Percentiles rank a stretch among this genome's conserved stretches.
phyloP scores from a whole-genome alignment of 1,140 invertebrate genomes.

The Monomorium pharaonis region DNA sequence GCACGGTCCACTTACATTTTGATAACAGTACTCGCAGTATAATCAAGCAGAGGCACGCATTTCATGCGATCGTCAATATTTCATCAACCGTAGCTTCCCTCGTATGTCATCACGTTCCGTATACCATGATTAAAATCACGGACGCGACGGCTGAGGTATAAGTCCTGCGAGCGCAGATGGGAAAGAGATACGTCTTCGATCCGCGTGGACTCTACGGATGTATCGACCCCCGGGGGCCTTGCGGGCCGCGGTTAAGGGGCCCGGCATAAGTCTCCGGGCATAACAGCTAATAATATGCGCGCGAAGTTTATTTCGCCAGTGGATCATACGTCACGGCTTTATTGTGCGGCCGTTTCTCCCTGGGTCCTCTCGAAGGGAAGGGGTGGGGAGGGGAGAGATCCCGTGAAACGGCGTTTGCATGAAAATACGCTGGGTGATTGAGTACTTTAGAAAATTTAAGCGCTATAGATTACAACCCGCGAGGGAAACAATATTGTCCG shows the following conservation, averaged over 20 bases:
- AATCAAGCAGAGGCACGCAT: background rate
- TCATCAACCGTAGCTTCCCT: background rate
- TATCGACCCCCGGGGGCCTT: slow-evolving; percentile 49
- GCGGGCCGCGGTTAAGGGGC: slow-evolving; percentile 70
- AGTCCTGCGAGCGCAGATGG: background rate
- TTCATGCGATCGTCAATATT: background rate
- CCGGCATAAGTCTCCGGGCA: slow-evolving; percentile 66
- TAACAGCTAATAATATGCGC: slow-evolving; percentile 79
- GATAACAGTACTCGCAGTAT: background rate
- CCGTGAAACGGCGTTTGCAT: slow-evolving; percentile 78
- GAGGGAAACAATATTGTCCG: slow-evolving; percentile 78
- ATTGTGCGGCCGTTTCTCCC: slow-evolving; percentile 71
- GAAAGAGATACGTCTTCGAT: slow-evolving; percentile 52
- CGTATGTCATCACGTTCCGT: slow-evolving; percentile 19
- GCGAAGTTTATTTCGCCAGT: slow-evolving; percentile 79
- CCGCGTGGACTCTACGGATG: slow-evolving; percentile 22
- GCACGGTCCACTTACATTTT: background rate
- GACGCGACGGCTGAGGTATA: background rate
- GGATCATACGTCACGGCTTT: slow-evolving; percentile 79
- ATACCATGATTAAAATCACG: slow-evolving; percentile 28
- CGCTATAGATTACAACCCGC: slow-evolving; percentile 79
- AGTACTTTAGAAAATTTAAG: slow-evolving; percentile 83
- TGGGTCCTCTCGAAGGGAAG: background rate
- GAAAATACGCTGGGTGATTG: slow-evolving; percentile 81
- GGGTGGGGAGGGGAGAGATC: slow-evolving; percentile 4